phyloP scores from a whole-genome alignment of 2,888 invertebrate species.

The Vesta saturnalis region DNA sequence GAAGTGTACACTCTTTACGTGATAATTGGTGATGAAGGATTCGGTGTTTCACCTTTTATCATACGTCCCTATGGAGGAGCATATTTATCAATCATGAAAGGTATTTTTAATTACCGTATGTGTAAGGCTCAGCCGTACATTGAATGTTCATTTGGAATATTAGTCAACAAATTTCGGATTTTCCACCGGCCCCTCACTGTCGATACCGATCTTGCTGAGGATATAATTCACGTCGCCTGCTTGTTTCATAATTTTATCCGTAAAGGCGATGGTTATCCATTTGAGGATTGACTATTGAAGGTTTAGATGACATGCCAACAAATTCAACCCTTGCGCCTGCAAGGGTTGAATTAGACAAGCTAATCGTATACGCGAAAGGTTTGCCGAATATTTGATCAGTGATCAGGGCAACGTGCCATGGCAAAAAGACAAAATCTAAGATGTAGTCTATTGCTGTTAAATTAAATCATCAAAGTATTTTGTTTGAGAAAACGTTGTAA shows the following conservation, averaged over 20 bases:
- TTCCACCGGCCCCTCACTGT: neutral
- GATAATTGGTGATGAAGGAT: neutral
- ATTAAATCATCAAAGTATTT: neutral
- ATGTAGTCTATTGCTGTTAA: neutral
- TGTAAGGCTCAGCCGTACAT: neutral
- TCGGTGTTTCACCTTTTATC: neutral
- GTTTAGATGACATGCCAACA: neutral
- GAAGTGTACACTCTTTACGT: neutral
- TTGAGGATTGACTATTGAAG: neutral
- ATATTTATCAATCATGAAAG: neutral
- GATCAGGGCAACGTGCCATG: no score
- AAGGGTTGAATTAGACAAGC: neutral
- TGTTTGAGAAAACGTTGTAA: neutral
- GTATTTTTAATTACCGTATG: neutral
- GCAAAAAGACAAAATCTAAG: no score
- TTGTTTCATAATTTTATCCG: neutral
- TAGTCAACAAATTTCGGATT: no score
- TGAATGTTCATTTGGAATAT: no score
- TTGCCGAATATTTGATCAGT: neutral
- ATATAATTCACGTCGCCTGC: neutral
- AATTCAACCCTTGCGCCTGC: neutral
- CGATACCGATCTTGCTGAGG: neutral
- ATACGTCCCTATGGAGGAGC: neutral
- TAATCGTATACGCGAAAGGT: neutral
- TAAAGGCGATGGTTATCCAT: neutral